phyloP scores from a whole-genome alignment of 2,797 vertebrate species.

The Australoheros facetus region DNA sequence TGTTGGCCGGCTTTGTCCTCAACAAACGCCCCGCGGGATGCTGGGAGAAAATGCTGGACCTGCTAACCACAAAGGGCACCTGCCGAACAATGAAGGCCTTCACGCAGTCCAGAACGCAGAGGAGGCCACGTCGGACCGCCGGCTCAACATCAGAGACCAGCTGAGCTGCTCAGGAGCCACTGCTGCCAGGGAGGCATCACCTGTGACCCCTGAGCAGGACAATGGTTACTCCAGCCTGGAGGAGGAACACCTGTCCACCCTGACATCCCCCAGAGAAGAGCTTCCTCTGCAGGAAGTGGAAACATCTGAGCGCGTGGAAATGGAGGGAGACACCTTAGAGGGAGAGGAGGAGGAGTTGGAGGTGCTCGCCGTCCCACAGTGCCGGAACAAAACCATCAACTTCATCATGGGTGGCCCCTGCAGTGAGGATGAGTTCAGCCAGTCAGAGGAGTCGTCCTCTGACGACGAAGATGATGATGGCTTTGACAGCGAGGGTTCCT shows the following conservation, averaged over 20 bases:
- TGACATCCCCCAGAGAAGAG: conserved; percentile 18
- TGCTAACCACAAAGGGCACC: conserved; percentile 54
- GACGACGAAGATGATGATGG: conserved; percentile 82
- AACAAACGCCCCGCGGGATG: conserved; percentile 5
- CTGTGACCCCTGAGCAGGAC: conserved; percentile 84
- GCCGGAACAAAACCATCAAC: conserved; percentile 91
- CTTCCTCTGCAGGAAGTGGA: not conserved
- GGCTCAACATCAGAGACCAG: not conserved
- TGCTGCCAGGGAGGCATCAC: conserved; percentile 45
- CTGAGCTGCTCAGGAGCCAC: conserved; percentile 16
- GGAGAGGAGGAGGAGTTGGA: not conserved
- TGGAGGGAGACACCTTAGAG: conserved; percentile 7
- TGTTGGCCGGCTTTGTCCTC: conserved; percentile 54
- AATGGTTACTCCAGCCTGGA: conserved; percentile 92
- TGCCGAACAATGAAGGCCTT: conserved; percentile 47
- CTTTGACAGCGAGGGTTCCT: conserved; percentile 88
- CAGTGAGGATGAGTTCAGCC: conserved; percentile 84
- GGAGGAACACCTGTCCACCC: conserved; percentile 79
- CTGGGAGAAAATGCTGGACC: conserved; percentile 72
- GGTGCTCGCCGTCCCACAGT: conserved; percentile 61
- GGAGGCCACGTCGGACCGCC: not conserved
- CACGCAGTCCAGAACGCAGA: conserved; percentile 46
- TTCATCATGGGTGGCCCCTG: conserved; percentile 91
- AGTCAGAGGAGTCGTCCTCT: conserved; percentile 64
- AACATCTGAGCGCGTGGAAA: not conserved